These are phyloP conservation scores for Dolichopus griseipennis DNA, from an alignment of 2,888 invertebrate species.

Conservation along the genomic window DNA sequence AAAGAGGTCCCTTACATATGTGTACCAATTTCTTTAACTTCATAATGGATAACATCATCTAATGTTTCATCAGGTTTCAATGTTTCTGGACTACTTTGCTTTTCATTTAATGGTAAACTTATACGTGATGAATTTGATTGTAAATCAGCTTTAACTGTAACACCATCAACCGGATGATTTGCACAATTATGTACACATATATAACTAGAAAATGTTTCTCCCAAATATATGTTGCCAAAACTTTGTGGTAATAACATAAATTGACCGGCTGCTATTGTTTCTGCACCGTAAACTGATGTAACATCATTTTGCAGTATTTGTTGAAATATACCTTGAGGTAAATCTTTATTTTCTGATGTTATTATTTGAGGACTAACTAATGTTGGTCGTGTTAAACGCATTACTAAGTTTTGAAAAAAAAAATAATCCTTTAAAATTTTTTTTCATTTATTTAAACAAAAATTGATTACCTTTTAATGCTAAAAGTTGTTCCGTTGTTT, in stretches of 20 bases:
- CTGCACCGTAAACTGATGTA: conserved; percentile 71
- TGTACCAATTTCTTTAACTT: conserved; percentile 98
- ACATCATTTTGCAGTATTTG: conserved; percentile 72
- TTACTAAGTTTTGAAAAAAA: conserved; percentile 51
- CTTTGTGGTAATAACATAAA: conserved; percentile 90
- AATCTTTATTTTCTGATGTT: conserved; percentile 75
- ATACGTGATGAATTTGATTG: conserved; percentile 88
- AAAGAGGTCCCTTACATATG: conserved; percentile 64
- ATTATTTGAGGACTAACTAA: conserved; percentile 72
- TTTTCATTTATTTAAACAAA: not conserved
- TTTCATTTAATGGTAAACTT: conserved; percentile 65
- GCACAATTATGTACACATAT: conserved; percentile 96
- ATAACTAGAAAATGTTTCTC: conserved; percentile 96
- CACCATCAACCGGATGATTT: conserved; percentile 54
- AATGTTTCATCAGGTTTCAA: conserved; percentile 73
- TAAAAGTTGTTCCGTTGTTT: conserved; percentile 37
- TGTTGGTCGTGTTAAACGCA: conserved; percentile 89
- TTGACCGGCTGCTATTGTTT: conserved; percentile 77
- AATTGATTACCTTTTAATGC: conserved; percentile 38
- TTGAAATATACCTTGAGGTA: conserved; percentile 72
- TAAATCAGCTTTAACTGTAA: conserved; percentile 66
- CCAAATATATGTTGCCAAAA: conserved; percentile 95
- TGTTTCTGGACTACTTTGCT: conserved; percentile 51
- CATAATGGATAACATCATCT: conserved; percentile 94
- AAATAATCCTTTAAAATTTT: not conserved